These are phyloP conservation scores for Archivesica marissinica DNA, from an alignment of 1,140 invertebrate species.

Conservation along the genomic window DNA sequence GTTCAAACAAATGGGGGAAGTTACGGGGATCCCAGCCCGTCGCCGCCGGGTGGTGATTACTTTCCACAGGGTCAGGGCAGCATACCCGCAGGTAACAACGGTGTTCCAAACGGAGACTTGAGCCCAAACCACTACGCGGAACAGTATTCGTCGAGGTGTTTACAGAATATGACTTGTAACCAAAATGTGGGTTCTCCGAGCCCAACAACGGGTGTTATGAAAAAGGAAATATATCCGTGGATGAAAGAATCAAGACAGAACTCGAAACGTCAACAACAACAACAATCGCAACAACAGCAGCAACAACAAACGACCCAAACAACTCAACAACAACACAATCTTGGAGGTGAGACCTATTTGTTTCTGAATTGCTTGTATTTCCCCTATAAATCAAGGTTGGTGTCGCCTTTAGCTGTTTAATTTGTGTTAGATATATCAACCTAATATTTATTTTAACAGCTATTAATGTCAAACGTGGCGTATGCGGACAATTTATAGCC, in stretches of 20 bases:
- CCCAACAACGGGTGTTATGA: conserved; percentile 42
- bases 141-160: conserved; percentile 32
- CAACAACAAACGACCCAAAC: conserved; percentile 30
- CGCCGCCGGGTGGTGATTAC: conserved; percentile 56
- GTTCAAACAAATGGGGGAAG: conserved; percentile 50
- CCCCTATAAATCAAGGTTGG: conserved; percentile 33
- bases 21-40: conserved; percentile 60
- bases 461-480: conserved; percentile 56
- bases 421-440: conserved; percentile 40
- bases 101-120: conserved; percentile 45
- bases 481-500: conserved; percentile 54
- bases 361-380: conserved; percentile 22
- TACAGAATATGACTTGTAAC: conserved; percentile 37
- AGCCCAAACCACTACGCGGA: conserved; percentile 50
- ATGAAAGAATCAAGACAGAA: conserved; percentile 70
- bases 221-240: conserved; percentile 71
- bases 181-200: conserved; percentile 32
- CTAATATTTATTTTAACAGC: conserved; percentile 42
- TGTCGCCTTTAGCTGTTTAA: conserved; percentile 18
- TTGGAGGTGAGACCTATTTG: conserved; percentile 43
- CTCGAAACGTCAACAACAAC: conserved; percentile 60
- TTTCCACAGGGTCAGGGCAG: conserved; percentile 54
- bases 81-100: conserved; percentile 28
- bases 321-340: conserved; percentile 38
- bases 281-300: conserved; percentile 33